These are phyloP conservation scores for Casuarius casuarius DNA, from an alignment of 2,113 vertebrate genomes.

Conservation along the genomic window DNA sequence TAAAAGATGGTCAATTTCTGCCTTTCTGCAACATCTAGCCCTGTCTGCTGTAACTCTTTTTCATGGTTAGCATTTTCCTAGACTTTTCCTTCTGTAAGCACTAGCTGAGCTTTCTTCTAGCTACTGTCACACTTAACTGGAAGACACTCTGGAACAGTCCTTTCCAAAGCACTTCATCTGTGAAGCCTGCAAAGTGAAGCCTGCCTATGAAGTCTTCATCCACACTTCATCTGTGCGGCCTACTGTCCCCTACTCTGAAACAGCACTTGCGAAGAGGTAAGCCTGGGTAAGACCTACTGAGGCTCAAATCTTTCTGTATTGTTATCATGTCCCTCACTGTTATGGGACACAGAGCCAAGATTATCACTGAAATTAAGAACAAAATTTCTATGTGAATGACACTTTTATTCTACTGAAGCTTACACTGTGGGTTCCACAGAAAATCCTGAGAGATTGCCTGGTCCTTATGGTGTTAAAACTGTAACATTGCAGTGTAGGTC, in stretches of 20 bases:
- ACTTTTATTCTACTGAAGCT: not conserved
- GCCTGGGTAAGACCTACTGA: not conserved
- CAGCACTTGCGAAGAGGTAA: accelerated
- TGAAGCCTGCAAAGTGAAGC: not conserved
- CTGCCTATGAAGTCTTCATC: too few species aligned
- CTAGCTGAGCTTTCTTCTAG: not conserved
- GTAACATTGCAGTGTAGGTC: not conserved
- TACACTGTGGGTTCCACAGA: not conserved
- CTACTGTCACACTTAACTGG: not conserved
- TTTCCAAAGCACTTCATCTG: not conserved
- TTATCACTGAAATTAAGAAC: not conserved
- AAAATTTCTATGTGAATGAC: not conserved
- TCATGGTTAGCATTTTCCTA: not conserved
- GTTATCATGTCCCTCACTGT: not conserved
- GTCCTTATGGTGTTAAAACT: not conserved
- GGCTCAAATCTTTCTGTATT: not conserved
- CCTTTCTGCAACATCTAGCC: not conserved
- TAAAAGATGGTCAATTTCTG: not conserved
- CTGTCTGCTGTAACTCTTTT: not conserved
- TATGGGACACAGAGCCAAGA: not conserved
- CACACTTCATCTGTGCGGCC: not conserved
- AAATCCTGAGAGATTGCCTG: not conserved
- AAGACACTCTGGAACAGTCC: not conserved
- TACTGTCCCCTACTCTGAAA: not conserved
- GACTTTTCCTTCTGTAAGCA: not conserved